Evolutionary conservation across 2,888 invertebrate genomes (phyloP).

Genomic region (Lepidocyrtinus sp.): DNA sequence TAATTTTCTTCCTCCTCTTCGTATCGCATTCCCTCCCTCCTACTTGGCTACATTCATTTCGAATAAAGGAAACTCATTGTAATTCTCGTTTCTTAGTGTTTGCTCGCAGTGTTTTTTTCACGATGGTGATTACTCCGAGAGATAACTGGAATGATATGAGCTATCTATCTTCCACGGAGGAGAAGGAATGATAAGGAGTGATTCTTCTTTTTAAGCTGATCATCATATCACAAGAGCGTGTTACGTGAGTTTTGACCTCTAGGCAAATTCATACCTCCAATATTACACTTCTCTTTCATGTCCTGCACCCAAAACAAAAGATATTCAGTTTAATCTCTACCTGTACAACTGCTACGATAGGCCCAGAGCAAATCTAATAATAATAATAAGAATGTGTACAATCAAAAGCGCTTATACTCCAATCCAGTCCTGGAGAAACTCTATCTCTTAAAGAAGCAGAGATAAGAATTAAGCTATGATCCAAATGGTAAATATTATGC

Average conservation of each 20-base stretch:
- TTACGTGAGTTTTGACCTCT: neutral
- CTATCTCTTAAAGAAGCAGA: neutral
- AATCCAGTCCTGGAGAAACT: too few species aligned
- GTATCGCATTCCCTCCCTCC: neutral
- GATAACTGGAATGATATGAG: conserved; percentile 13
- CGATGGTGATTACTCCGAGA: conserved; percentile 7
- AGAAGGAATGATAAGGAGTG: conserved; percentile 1
- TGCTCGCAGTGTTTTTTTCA: conserved; percentile 5
- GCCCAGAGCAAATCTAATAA: neutral
- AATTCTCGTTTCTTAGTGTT: neutral
- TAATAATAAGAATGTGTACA: neutral
- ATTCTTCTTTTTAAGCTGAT: conserved; percentile 7
- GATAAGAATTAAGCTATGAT: neutral
- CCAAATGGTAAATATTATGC: neutral
- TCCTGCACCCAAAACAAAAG: neutral
- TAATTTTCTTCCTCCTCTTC: neutral
- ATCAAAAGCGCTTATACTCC: too few species aligned
- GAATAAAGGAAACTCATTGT: conserved; percentile 4
- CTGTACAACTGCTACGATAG: too few species aligned
- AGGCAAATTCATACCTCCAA: conserved; percentile 7
- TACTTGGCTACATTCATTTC: too few species aligned
- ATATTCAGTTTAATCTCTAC: neutral
- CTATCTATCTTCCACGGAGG: neutral
- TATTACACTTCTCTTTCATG: neutral
- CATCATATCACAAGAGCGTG: neutral